These are phyloP conservation scores for Ascaphus truei DNA, from an alignment of 2,113 vertebrate species.

Conservation along the genomic window DNA sequence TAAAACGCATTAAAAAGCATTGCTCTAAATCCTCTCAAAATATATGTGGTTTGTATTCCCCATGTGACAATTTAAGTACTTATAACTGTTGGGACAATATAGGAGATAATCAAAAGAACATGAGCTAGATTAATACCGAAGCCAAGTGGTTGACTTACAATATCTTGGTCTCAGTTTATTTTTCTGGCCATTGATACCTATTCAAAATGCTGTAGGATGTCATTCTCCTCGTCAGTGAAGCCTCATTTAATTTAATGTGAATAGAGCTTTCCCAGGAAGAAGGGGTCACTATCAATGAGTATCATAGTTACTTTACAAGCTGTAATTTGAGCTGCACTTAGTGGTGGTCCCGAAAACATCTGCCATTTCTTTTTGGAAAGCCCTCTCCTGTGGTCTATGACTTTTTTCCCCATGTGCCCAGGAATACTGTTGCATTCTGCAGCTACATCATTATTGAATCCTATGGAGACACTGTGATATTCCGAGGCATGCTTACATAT, in stretches of 20 bases:
- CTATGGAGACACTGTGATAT: no score
- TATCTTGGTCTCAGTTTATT: neutral
- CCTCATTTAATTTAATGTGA: neutral
- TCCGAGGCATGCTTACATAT: no score
- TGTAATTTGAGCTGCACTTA: no score
- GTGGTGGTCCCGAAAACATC: no score
- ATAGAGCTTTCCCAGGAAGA: neutral
- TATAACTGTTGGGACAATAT: neutral
- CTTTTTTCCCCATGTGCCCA: no score
- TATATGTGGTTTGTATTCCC: neutral
- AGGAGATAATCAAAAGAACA: neutral
- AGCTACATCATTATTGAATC: no score
- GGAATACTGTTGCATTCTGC: no score
- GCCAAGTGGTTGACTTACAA: conserved; percentile 6
- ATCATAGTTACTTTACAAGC: no score
- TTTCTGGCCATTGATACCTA: neutral
- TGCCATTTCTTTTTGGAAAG: no score
- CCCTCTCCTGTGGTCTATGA: no score
- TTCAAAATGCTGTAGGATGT: neutral
- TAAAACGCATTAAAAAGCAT: neutral
- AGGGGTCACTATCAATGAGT: no score
- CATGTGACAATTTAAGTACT: conserved; percentile 1
- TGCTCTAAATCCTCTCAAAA: neutral
- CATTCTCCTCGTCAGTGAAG: neutral
- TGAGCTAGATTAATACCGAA: neutral